Percentiles rank a stretch among this genome's conserved stretches.
Conservation (phyloP, 2,888 invertebrate genomes). For the Brachyptera putata region DNA sequence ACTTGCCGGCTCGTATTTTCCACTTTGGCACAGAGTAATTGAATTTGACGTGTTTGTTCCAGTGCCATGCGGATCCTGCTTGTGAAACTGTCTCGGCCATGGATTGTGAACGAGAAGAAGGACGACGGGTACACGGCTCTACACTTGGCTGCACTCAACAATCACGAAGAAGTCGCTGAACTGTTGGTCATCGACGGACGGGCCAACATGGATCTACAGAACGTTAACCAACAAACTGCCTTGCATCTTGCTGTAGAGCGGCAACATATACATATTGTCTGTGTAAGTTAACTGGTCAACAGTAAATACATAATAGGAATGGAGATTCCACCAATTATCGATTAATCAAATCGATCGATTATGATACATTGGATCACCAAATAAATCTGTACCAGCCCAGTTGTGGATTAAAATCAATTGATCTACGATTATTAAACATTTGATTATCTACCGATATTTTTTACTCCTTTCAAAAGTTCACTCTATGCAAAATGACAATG, state of each 20-base stretch:
- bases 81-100: conserved; percentile 86
- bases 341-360: no score
- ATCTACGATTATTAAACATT: no score
- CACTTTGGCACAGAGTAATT: no score
- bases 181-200: conserved; percentile 80
- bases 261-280: conserved; percentile 96
- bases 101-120: conserved; percentile 98
- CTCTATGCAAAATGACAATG: no score
- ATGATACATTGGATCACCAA: no score
- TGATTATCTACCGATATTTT: no score
- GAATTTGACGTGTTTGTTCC: conserved; percentile 46
- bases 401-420: no score
- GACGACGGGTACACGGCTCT: conserved; percentile 97
- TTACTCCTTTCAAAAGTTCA: no score
- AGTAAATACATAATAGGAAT: no score
- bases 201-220: conserved; percentile 92
- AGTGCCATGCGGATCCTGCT: conserved; percentile 95
- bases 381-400: no score
- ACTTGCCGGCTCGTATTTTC: no score
- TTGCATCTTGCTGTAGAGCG: conserved; percentile 93
- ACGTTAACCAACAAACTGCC: conserved; percentile 90
- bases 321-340: no score
- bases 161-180: conserved; percentile 95
- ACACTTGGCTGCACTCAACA: conserved; percentile 92
- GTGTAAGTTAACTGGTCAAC: conserved; percentile 53